phyloP scores from a whole-genome alignment of 2,888 invertebrate genomes.

The Steromphala cineraria region DNA sequence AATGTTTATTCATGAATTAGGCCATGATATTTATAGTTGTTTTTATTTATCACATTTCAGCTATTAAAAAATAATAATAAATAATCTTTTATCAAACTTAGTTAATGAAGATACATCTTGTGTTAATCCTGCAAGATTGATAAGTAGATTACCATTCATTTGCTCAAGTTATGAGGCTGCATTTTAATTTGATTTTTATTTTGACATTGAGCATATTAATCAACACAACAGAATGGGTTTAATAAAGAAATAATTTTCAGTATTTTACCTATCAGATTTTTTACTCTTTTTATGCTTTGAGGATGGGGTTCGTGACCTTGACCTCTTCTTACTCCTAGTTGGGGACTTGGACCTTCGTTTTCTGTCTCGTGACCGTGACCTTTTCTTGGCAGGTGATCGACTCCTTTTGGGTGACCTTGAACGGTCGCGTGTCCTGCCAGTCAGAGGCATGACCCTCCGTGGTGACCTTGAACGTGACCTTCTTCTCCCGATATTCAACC shows the following conservation, averaged over 20 bases:
- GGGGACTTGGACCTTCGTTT: slow-evolving; percentile 42
- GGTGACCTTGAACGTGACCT: slow-evolving; percentile 39
- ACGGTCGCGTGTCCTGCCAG: slow-evolving; percentile 6
- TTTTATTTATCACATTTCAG: background rate
- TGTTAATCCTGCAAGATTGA: too few species aligned
- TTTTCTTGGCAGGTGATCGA: slow-evolving; percentile 39
- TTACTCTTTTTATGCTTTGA: slow-evolving; percentile 38
- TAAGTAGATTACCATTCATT: background rate
- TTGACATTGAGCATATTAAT: too few species aligned
- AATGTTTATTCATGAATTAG: too few species aligned
- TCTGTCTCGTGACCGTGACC: slow-evolving; percentile 32
- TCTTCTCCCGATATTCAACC: slow-evolving; percentile 19
- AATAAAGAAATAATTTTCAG: background rate
- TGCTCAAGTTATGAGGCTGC: background rate
- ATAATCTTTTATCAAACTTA: too few species aligned
- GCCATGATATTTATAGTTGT: background rate
- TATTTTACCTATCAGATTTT: slow-evolving; percentile 36
- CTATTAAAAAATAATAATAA: too few species aligned
- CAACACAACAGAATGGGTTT: too few species aligned
- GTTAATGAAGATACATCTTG: too few species aligned
- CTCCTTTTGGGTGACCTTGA: slow-evolving; percentile 31
- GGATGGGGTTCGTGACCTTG: slow-evolving; percentile 51
- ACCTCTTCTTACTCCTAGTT: slow-evolving; percentile 45
- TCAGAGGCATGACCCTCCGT: slow-evolving; percentile 19
- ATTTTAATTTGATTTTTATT: background rate